Evolutionary conservation across 2,797 vertebrate genomes (phyloP), one percentile per base, ranked within the genome.

Genomic region (Sebastes cheni): DNA sequence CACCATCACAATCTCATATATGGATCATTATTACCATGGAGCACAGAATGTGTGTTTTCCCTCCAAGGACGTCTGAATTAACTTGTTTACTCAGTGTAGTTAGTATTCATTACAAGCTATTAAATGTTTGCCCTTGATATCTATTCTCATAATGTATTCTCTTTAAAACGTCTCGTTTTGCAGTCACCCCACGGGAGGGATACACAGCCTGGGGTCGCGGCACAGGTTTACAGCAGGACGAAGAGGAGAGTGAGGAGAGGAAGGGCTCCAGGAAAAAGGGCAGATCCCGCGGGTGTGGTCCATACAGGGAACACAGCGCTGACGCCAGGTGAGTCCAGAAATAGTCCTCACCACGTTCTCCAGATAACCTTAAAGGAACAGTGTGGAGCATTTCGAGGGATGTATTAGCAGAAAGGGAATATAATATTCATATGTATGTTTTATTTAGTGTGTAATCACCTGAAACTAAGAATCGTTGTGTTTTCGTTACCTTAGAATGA

Each of bases 221-320:
- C 87, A 92, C 96, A 5, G 92, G 93, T 13, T 86, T 96, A 68
- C 97, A 94, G 12, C 96, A 92, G 75, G 97, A 98, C 1, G 97
- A 98, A 59, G 97, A 96, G 11, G 97, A 96, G 59, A 93, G 95
- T 1, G 97, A 98, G 83, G 97, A 98, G 83, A 97, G 97, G 92
- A 98, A 95, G 86, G 95, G 96, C 18, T 96, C 97, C 61, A 97
- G 98, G 90, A 99, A 97, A 88, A 99, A 98, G 86, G 97, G 97
- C 13, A 93, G 98, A 32, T 95, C 96, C 0, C 97, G 96, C 83
- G 96, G 95, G 4, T 94, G 96, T 1, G 96, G 96, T 7, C 94
- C 96, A 0, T 95, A 96, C 85, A 95, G 97, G 85, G 98, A 99
- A 34, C 94, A 96, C 91, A 96, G 96, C 20, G 97, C 96, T 62